Conservation (phyloP, 1,140 invertebrate species). For the Temnothorax longispinosus region DNA sequence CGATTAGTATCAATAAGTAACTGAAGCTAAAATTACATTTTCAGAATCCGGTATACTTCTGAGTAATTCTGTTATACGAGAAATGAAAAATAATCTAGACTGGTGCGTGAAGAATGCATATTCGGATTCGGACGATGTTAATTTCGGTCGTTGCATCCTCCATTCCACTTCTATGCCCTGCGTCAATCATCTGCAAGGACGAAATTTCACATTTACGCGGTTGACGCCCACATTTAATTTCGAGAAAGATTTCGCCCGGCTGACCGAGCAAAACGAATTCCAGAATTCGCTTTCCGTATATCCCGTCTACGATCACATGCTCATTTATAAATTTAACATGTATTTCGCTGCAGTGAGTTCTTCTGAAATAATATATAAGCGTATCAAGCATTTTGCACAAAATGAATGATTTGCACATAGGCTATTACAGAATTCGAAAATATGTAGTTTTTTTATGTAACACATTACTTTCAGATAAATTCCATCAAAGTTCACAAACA, state of each 20-base stretch:
- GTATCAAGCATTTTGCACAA: conserved; percentile 17
- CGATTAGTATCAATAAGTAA: background rate
- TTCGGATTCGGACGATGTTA: conserved; percentile 92
- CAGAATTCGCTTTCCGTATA: conserved; percentile 88
- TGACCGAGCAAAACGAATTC: conserved; percentile 83
- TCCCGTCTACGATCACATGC: conserved; percentile 88
- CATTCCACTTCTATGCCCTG: conserved; percentile 89
- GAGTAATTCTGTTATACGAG: conserved; percentile 91
- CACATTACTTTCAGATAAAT: conserved; percentile 81
- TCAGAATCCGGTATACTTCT: conserved; percentile 91
- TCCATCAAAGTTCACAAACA: conserved; percentile 85
- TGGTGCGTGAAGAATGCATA: conserved; percentile 95
- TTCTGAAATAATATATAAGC: background rate
- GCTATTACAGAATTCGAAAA: background rate
- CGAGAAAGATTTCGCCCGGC: conserved; percentile 75
- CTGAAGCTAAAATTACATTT: conserved; percentile 71
- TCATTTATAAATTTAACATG: conserved; percentile 90
- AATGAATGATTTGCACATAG: background rate
- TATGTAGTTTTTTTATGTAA: background rate
- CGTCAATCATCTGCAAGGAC: conserved; percentile 86
- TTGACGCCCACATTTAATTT: conserved; percentile 86
- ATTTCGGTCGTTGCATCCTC: conserved; percentile 93
- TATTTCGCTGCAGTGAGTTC: conserved; percentile 88
- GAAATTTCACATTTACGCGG: conserved; percentile 85
- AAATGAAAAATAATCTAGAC: conserved; percentile 91